A percentile compares a stretch with the other conserved stretches of the same genome.
Evolutionary conservation across 1,140 invertebrate genomes (phyloP).

Genomic region (Drosophila kepulauana): DNA sequence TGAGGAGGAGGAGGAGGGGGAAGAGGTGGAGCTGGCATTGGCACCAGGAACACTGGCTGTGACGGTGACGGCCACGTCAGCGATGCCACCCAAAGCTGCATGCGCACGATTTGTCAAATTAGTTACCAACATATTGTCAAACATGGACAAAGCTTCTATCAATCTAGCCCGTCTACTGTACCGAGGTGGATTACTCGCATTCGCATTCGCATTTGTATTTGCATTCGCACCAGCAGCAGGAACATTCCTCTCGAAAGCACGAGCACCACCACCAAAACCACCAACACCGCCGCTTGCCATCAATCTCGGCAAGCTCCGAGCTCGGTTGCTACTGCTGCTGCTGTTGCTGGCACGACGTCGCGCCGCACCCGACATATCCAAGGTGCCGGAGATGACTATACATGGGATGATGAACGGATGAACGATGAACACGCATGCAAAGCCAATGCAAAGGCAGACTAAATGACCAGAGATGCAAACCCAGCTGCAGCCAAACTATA

Average conservation of each 20-base stretch:
- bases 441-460: slow-evolving; percentile 14
- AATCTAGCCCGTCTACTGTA: slow-evolving; percentile 42
- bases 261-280: neutral
- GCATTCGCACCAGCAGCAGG: slow-evolving; percentile 30
- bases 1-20: neutral
- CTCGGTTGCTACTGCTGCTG: slow-evolving; percentile 19
- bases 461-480: too few species aligned
- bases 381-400: slow-evolving; percentile 29
- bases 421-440: slow-evolving; percentile 52
- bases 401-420: slow-evolving; percentile 15
- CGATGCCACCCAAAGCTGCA: slow-evolving; percentile 60
- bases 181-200: slow-evolving; percentile 12
- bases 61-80: slow-evolving; percentile 5
- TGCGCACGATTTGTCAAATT: slow-evolving; percentile 76
- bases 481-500: too few species aligned
- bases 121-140: slow-evolving; percentile 60
- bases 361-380: slow-evolving; percentile 4
- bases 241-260: neutral
- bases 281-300: slow-evolving; percentile 16
- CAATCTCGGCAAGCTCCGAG: slow-evolving; percentile 23
- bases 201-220: neutral
- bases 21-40: neutral
- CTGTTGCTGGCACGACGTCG: slow-evolving; percentile 31
- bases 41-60: neutral
- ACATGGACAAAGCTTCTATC: slow-evolving; percentile 42